phyloP scores from a whole-genome alignment of 92 coral and sea anemone genomes.

The Phenganax subtilis region DNA sequence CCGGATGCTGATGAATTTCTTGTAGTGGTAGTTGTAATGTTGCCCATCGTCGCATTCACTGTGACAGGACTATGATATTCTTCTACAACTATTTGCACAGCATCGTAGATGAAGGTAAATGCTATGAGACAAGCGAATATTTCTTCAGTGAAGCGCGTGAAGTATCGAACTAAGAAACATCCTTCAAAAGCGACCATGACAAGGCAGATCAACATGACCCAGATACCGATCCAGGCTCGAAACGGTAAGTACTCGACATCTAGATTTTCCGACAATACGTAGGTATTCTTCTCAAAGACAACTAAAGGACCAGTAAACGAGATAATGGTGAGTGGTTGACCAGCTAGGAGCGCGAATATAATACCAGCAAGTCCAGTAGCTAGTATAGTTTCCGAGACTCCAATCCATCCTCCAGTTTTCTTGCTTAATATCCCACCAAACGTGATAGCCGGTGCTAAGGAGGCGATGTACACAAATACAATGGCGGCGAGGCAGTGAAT shows the following conservation, averaged over 20 bases:
- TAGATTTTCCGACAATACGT: constrained; percentile 56
- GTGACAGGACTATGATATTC: constrained; percentile 53
- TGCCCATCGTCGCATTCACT: constrained; percentile 14
- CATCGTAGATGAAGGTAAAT: constrained; percentile 80
- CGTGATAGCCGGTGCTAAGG: constrained; percentile 89
- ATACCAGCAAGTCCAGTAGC: constrained; percentile 85
- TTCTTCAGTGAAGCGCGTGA: constrained; percentile 96
- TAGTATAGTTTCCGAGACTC: constrained; percentile 88
- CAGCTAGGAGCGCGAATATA: constrained; percentile 81
- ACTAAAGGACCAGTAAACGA: constrained; percentile 91
- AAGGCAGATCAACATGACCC: constrained; percentile 97
- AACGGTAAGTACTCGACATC: constrained; percentile 84
- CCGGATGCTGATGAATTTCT: constrained; percentile 47
- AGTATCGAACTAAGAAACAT: constrained; percentile 80
- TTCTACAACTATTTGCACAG: constrained; percentile 55
- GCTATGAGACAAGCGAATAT: constrained; percentile 93
- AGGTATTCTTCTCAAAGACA: constrained; percentile 84
- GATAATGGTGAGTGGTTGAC: constrained; percentile 89
- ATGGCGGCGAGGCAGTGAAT: constrained; percentile 73
- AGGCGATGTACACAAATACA: constrained; percentile 89
- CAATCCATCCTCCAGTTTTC: constrained; percentile 88
- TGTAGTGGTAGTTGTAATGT: constrained; percentile 23
- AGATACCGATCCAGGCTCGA: constrained; percentile 97
- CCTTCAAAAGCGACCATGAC: constrained; percentile 88
- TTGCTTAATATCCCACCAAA: constrained; percentile 93